Evolutionary conservation across 2,888 invertebrate species (phyloP), one percentile per base, ranked within the genome.

Genomic region (Nemotelus pantherinus): DNA sequence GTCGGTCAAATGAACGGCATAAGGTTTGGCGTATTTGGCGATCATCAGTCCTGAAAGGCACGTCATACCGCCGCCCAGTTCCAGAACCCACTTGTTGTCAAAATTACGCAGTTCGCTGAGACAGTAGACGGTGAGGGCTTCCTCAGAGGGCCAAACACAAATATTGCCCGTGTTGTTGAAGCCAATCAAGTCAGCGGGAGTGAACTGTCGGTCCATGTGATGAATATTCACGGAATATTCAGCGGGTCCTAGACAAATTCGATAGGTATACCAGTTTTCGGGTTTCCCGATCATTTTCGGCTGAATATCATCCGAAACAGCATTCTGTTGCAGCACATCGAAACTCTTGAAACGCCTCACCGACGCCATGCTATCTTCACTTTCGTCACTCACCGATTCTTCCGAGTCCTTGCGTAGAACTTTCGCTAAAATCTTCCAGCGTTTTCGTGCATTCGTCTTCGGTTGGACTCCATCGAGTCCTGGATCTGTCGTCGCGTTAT

Each of bases 61-160:
- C 41, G 94, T 94, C 93, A 95, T 95, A 2, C 95, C 95, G 39
- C 95, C 95, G 2, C 95, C 95, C 63, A 95, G 87, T 85, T 95
- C 95, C 82, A 94, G 88, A 45, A 95, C 90, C 83, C 88, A 89
- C 84, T 92, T 92, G 80, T 89, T 89, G n/a, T 89, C 87, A 85
- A 94, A 94, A 58, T 90, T 85, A n/a, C 88, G 83, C 71, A 89
- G 86, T 84, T 94, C 91, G 81, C 91, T 89, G 77, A 94, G 88
- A 64, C 91, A 87, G 83, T 92, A 92, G 81, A 92, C 92, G 2
- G 92, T 91, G 70, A 94, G 85, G 3, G 93, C 91, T 85, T 94
- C 93, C 86, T 94, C 94, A 0, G 93, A 93, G 10, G 93, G 93
- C 94, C 94, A 94, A 3, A 94, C 91, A 85, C 93, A 93, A 5